A percentile compares a stretch with the other conserved stretches of the same genome.
These are phyloP conservation scores for Micrasema longulum DNA, from an alignment of 1,140 invertebrate species.

Conservation along the genomic window DNA sequence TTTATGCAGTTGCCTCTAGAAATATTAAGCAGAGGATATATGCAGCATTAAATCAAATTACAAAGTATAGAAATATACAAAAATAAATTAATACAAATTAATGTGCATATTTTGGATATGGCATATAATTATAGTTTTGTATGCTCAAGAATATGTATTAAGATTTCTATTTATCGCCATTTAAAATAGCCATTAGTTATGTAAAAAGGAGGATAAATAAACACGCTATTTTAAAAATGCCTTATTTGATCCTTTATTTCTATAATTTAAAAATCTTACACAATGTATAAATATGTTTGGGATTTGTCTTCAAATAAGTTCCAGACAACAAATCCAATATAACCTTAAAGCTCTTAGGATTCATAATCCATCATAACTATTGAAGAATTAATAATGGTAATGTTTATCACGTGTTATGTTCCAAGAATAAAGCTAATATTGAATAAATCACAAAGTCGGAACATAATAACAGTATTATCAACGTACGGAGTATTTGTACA, in stretches of 20 bases:
- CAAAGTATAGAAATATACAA: too few species aligned
- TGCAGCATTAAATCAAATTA: constrained; percentile 7
- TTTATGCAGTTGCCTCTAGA: constrained; percentile 52
- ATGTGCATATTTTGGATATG: too few species aligned
- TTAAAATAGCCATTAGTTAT: too few species aligned
- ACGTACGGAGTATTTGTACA: constrained; percentile 18
- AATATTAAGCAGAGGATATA: constrained; percentile 31
- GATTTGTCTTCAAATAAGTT: constrained; percentile 18
- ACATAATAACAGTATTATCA: too few species aligned
- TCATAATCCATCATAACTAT: constrained; percentile 23
- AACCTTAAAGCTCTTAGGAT: constrained; percentile 25
- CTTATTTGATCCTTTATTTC: constrained; percentile 20
- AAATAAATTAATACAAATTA: too few species aligned
- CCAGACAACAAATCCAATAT: constrained; percentile 2
- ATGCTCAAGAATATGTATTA: too few species aligned
- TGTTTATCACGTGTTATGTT: constrained; percentile 6
- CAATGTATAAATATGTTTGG: constrained; percentile 6
- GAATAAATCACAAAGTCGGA: too few species aligned
- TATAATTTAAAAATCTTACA: constrained; percentile 27
- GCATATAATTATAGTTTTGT: too few species aligned
- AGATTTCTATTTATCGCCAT: too few species aligned
- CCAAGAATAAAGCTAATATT: too few species aligned
- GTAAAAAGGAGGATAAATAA: background rate
- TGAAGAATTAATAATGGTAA: constrained; percentile 5
- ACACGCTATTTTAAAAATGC: constrained; percentile 6